Evolutionary conservation across 2,797 vertebrate species (phyloP).

Genomic region (Morus bassanus): DNA sequence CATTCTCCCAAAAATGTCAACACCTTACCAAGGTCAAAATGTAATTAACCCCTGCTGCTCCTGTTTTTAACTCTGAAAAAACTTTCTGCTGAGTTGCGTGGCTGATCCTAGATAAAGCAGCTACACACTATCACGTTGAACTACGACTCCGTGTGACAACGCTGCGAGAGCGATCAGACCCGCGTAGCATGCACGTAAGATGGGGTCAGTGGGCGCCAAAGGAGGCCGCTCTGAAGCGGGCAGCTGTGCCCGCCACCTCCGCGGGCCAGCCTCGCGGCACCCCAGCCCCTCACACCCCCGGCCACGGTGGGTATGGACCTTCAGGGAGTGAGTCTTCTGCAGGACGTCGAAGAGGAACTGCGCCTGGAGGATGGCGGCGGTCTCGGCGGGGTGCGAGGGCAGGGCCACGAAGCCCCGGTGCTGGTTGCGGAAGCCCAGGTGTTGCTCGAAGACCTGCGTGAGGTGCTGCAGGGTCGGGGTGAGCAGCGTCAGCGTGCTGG

Average conservation of each 20-base stretch:
- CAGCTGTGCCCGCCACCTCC: background rate
- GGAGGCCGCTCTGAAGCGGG: background rate
- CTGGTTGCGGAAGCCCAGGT: slow-evolving; percentile 82
- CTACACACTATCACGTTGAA: background rate
- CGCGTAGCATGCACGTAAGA: accelerated
- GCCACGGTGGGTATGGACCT: slow-evolving; percentile 72
- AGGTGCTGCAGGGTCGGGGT: slow-evolving; percentile 88
- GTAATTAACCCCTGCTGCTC: background rate
- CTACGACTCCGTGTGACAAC: accelerated
- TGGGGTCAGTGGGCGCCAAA: background rate
- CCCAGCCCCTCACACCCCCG: background rate
- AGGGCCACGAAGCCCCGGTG: slow-evolving; percentile 88
- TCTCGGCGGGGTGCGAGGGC: slow-evolving; percentile 93
- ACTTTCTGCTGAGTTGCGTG: background rate
- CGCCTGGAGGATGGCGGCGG: slow-evolving; percentile 84
- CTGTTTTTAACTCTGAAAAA: background rate
- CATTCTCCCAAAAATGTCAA: background rate
- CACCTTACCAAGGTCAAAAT: background rate
- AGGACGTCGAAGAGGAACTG: slow-evolving; percentile 95
- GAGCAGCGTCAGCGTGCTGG: slow-evolving; percentile 88
- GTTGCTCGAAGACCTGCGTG: slow-evolving; percentile 87
- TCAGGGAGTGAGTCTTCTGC: slow-evolving; percentile 92
- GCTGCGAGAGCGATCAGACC: background rate
- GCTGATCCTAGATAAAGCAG: background rate
- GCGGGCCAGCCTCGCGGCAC: background rate